phyloP scores from a whole-genome alignment of 2,113 vertebrate genomes.

The Pogona vitticeps region DNA sequence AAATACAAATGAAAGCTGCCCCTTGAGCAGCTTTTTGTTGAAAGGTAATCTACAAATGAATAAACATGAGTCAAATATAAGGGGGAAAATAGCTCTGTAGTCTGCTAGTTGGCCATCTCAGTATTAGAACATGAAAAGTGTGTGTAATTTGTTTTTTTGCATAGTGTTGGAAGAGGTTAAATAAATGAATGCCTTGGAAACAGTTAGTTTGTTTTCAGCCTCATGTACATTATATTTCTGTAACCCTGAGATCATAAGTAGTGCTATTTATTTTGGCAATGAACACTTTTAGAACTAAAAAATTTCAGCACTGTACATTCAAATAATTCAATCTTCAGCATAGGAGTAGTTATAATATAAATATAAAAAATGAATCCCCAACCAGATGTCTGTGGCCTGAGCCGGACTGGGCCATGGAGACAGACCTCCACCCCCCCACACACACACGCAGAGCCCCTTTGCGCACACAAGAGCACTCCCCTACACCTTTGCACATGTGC shows the following conservation, averaged over 20 bases:
- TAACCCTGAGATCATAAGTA: not conserved
- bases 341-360: not conserved
- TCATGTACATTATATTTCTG: not conserved
- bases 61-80: not conserved
- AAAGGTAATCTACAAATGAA: not conserved
- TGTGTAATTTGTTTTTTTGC: not conserved
- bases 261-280: not conserved
- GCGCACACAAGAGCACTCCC: too few species aligned
- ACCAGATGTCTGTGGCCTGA: too few species aligned
- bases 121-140: not conserved
- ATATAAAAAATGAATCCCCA: not conserved
- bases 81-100: not conserved
- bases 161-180: not conserved
- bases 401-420: too few species aligned
- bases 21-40: not conserved
- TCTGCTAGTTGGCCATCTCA: not conserved
- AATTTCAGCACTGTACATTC: not conserved
- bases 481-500: too few species aligned
- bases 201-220: too few species aligned
- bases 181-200: not conserved
- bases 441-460: too few species aligned
- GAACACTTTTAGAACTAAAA: not conserved
- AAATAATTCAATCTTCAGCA: not conserved
- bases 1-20: too few species aligned
- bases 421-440: too few species aligned